phyloP scores from a whole-genome alignment of 2,113 vertebrate genomes.

The Pelecanus crispus region DNA sequence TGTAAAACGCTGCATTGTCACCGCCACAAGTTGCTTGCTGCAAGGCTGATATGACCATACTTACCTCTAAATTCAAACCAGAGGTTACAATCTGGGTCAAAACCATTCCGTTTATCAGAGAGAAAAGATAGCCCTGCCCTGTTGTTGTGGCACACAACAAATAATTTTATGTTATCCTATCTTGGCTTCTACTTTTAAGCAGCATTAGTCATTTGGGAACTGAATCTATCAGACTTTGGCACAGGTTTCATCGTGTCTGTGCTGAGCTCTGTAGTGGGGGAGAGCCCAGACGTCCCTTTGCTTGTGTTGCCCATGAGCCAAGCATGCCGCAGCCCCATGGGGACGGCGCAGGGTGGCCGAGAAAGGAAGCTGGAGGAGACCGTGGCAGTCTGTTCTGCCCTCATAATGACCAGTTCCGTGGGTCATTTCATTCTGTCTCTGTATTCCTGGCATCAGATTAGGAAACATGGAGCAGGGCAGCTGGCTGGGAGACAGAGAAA shows the following conservation, averaged over 20 bases:
- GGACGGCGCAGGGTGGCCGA: not conserved
- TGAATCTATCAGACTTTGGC: not conserved
- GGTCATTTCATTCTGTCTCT: not conserved
- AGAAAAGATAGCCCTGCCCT: not conserved
- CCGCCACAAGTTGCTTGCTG: not conserved
- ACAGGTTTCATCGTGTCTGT: not conserved
- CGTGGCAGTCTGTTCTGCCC: not conserved
- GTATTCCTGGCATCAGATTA: not conserved
- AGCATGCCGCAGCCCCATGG: not conserved
- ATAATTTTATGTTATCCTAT: not conserved
- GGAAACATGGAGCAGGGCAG: not conserved
- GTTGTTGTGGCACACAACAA: not conserved
- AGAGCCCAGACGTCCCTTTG: not conserved
- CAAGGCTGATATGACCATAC: not conserved
- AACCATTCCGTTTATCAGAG: not conserved
- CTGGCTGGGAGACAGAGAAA: not conserved
- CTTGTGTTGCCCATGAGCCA: rapidly evolving
- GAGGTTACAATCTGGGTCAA: not conserved
- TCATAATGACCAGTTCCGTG: not conserved
- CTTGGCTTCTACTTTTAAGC: not conserved
- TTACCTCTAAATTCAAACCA: not conserved
- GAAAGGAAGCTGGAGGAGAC: not conserved
- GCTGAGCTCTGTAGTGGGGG: not conserved
- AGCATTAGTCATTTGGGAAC: not conserved
- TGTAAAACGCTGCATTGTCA: not conserved